Conservation (phyloP, 2,888 invertebrate genomes). For the Parthenolecanium corni region DNA sequence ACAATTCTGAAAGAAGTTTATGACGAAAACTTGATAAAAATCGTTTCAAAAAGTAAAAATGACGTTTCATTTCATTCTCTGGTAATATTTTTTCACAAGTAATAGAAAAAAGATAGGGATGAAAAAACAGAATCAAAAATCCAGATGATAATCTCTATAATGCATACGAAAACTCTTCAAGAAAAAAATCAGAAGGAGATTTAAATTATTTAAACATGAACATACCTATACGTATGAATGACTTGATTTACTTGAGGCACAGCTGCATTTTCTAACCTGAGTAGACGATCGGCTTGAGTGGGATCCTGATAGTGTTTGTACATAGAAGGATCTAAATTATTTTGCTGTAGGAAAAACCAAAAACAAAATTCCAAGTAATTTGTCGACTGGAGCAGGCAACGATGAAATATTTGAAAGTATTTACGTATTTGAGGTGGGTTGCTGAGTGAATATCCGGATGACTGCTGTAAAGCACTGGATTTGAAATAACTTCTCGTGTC, state of each 20-base stretch:
- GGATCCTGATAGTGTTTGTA: conserved; percentile 37
- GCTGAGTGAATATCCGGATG: conserved; percentile 62
- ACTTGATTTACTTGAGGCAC: conserved; percentile 19
- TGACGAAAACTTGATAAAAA: too few species aligned
- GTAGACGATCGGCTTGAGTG: conserved; percentile 33
- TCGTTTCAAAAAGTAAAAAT: too few species aligned
- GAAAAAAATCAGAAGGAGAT: too few species aligned
- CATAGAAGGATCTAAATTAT: conserved; percentile 30
- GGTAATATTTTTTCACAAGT: too few species aligned
- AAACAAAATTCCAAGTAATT: too few species aligned
- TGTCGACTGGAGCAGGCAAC: neutral
- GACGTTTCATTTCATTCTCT: too few species aligned
- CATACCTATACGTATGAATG: conserved; percentile 28
- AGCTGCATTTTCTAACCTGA: conserved; percentile 12
- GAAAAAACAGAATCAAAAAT: too few species aligned
- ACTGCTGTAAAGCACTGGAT: conserved; percentile 50
- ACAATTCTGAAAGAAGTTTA: too few species aligned
- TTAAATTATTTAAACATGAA: too few species aligned
- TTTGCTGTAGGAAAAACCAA: conserved; percentile 31
- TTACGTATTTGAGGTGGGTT: conserved; percentile 37
- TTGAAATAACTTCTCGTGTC: conserved; percentile 34
- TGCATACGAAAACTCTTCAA: too few species aligned
- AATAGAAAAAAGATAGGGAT: too few species aligned
- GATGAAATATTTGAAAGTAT: neutral
- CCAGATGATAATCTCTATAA: too few species aligned